phyloP scores from a whole-genome alignment of 1,140 invertebrate genomes.

The Orussus abietinus region DNA sequence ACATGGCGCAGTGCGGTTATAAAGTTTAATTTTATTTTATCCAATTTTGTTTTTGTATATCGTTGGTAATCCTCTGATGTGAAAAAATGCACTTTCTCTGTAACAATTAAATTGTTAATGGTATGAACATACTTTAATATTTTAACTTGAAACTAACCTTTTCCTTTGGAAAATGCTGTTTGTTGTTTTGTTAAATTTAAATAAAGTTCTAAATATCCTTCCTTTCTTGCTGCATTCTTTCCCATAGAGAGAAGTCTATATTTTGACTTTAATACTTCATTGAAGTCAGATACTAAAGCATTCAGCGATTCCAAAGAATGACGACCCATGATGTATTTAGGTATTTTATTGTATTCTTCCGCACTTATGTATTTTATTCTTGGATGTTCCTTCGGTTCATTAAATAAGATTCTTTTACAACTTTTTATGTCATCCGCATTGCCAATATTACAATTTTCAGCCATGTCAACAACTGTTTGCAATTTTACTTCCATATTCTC shows the following conservation, averaged over 20 bases:
- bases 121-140: constrained; percentile 10
- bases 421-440: constrained; percentile 13
- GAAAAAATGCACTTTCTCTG: constrained; percentile 41
- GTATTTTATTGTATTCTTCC: constrained; percentile 38
- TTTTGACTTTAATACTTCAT: constrained; percentile 39
- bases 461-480: neutral
- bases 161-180: constrained; percentile 11
- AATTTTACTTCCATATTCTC: neutral
- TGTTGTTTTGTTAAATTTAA: constrained; percentile 38
- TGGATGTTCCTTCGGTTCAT: constrained; percentile 27
- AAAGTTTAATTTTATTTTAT: constrained; percentile 44
- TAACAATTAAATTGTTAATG: constrained; percentile 23
- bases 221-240: constrained; percentile 37
- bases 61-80: constrained; percentile 41
- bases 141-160: neutral
- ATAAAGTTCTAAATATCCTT: constrained; percentile 41
- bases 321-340: constrained; percentile 46
- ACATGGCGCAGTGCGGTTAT: constrained; percentile 41
- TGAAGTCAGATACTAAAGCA: constrained; percentile 35
- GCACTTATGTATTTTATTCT: constrained; percentile 20
- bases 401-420: constrained; percentile 41
- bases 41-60: constrained; percentile 36
- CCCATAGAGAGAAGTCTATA: constrained; percentile 39
- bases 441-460: constrained; percentile 1
- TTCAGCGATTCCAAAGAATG: constrained; percentile 34